A percentile compares a stretch with the other conserved stretches of the same genome.
Evolutionary conservation across 2,888 invertebrate genomes (phyloP).

Genomic region (Leptothorax acervorum): DNA sequence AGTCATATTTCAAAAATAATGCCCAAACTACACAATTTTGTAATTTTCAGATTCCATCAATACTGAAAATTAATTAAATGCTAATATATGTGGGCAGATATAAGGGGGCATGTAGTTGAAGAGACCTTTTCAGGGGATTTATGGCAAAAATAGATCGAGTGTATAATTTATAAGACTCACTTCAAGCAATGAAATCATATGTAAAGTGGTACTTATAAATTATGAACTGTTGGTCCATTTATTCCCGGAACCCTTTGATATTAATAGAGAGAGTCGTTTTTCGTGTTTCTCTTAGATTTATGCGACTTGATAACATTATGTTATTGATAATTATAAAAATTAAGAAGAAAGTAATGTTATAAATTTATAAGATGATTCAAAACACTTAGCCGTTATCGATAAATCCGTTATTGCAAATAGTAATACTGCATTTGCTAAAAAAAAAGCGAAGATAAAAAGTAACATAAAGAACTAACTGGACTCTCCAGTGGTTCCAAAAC

Average conservation of each 20-base stretch:
- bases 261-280: neutral
- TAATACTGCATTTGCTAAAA: neutral
- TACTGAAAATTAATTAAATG: slow-evolving; percentile 14
- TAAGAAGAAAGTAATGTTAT: neutral
- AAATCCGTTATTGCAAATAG: neutral
- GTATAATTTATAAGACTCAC: slow-evolving; percentile 30
- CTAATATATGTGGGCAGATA: neutral
- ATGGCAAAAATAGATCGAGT: slow-evolving; percentile 19
- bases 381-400: neutral
- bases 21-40: neutral
- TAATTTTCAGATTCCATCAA: neutral
- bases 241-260: neutral
- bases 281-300: neutral
- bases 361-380: neutral
- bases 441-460: neutral
- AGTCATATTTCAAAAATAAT: neutral
- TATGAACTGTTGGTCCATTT: slow-evolving; percentile 25
- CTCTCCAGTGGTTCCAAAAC: neutral
- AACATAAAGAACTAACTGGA: neutral
- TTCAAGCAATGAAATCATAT: slow-evolving; percentile 31
- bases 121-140: neutral
- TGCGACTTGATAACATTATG: neutral
- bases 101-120: slow-evolving; percentile 11
- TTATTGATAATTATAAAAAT: neutral
- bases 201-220: slow-evolving; percentile 26